Base-by-base conservation (phyloP, 2,797 vertebrate species). In the Periophthalmus magnuspinnatus region DNA sequence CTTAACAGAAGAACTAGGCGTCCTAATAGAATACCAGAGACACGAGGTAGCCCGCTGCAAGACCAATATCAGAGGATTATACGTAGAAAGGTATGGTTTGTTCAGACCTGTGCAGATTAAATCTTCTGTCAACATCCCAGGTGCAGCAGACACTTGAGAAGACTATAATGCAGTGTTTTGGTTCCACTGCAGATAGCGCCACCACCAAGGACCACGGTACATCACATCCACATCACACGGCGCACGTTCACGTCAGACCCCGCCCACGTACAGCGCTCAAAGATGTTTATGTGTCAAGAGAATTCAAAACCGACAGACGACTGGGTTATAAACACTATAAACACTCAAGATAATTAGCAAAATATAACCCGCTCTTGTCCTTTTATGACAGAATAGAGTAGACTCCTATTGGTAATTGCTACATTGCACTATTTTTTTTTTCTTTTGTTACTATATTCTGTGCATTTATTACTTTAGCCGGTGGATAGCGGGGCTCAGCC, bases 161-260 rank as follows among this genome's bases (percentile, higher is more conserved):
- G 38, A 67, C 82, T 81, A 69, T 45, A 45, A 45, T 91, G 88
- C 91, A 88, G 89, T 84, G 85, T 91, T 89, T 68, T 85, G 87
- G 82, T 88, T 88, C 87, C 85, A 83, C 85, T 81, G 88, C 90
- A 90, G 86, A 82, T 74, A 82, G 78, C 82, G 63, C 11, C 86
- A 88, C 89, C 87, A 84, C 83, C 81, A 87, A 90, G 88, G 86
- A 81, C 75, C 82, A 77, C 84, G 61, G 34, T 50, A 68, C 83
- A 77, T 84, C 21, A 55, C 52, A 55, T 17, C 13, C 52, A 22
- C 52, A 55, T 22, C 52, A 21, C 50, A 24, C 82, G 82, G 86
- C 72, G 73, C 59, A 61, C 56, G 54, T 34, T 32, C 32, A 59
- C 17, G 5, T n/a, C 58, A 81, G 60, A 85, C 85, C 65, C 90